Conservation (phyloP, 2,113 vertebrate genomes). For the Cyrtonyx montezumae region DNA sequence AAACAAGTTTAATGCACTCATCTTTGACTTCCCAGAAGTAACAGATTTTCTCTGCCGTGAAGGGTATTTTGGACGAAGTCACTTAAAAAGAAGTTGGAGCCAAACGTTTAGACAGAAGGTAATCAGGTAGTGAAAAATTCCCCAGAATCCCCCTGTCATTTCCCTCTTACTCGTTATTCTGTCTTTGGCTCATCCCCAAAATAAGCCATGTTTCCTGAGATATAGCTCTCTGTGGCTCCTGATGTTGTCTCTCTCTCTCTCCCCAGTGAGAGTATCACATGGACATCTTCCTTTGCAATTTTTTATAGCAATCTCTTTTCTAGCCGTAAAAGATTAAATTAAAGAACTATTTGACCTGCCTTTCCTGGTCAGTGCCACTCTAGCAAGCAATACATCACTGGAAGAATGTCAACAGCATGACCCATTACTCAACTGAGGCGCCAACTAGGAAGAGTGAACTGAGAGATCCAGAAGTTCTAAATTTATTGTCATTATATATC, state of each 20-base stretch:
- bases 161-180: slow-evolving; percentile 38
- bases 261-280: slow-evolving; percentile 25
- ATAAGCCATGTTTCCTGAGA: slow-evolving; percentile 44
- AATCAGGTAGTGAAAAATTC: slow-evolving; percentile 30
- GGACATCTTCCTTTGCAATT: neutral
- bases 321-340: slow-evolving; percentile 61
- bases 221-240: slow-evolving; percentile 23
- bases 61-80: neutral
- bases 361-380: slow-evolving; percentile 50
- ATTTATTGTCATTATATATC: slow-evolving; percentile 44
- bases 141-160: neutral
- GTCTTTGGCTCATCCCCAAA: slow-evolving; percentile 38
- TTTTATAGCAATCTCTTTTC: neutral
- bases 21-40: neutral
- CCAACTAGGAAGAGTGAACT: slow-evolving; percentile 27
- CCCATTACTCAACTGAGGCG: slow-evolving; percentile 54
- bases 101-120: neutral
- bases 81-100: neutral
- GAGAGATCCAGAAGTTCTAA: slow-evolving; percentile 25
- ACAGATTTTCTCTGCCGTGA: neutral
- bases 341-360: slow-evolving; percentile 45
- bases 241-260: neutral
- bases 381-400: slow-evolving; percentile 49
- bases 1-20: neutral
- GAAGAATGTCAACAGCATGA: slow-evolving; percentile 56